Evolutionary conservation across 2,888 invertebrate species (phyloP), one percentile per base, ranked within the genome.

Genomic region (Tanytarsus gracilentus): DNA sequence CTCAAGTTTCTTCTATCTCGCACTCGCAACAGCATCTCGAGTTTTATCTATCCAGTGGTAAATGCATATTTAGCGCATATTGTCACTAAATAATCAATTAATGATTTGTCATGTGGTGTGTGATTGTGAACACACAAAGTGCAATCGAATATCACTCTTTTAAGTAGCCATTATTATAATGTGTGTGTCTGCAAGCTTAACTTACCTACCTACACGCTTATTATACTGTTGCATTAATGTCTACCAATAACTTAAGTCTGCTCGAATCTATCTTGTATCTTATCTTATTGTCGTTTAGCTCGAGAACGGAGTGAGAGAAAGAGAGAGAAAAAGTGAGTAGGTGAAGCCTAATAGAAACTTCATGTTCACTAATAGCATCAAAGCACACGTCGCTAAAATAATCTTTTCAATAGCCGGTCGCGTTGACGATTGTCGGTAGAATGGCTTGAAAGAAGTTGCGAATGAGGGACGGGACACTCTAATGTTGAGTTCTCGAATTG

Each of bases 161-260:
- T 44, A 33, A 44, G 44, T 44, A 44, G 44, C 44, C 23, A 44
- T 44, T 44, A 23, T n/a, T n/a, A n/a, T n/a, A n/a, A n/a, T n/a
- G n/a, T n/a, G n/a, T n/a, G n/a, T n/a, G n/a, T n/a, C n/a, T n/a
- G n/a, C n/a, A n/a, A n/a, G n/a, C n/a, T n/a, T 44, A 44, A 18
- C 16, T 23, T 44, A 23, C 44, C 44, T 44, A 44, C 44, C 21
- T 23, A 23, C 21, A 23, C 44, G n/a, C 8, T 44, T 11, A 14
- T 36, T 44, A 5, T 23, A 23, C 18, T 44, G 16, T 44, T 11
- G 44, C 44, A 44, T 44, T 44, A 44, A 44, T 44, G 21, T 21
- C 44, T 18, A 18, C 21, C 23, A 44, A 44, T 44, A 44, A 44
- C 23, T 44, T 23, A 44, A 44, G 18, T 44, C 44, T 44, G 18